These are phyloP conservation scores for Lepilemur ruficaudatus DNA, from an alignment of 2,797 vertebrate genomes.

Conservation along the genomic window DNA sequence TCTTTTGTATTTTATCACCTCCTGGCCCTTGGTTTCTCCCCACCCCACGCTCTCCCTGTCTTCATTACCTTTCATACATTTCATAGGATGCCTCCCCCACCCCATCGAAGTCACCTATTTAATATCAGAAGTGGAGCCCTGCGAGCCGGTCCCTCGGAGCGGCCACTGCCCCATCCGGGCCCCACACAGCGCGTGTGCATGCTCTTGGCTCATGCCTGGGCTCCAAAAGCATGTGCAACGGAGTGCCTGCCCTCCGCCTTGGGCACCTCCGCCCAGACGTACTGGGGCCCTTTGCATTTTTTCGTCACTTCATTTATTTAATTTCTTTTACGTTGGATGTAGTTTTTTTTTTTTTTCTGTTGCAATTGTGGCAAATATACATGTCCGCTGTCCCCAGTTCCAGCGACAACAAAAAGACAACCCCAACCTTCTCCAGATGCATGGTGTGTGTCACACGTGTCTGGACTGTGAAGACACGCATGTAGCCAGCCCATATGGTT, in stretches of 20 bases:
- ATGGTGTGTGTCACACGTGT: slow-evolving; percentile 91
- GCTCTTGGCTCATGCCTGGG: slow-evolving; percentile 89
- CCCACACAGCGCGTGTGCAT: slow-evolving; percentile 91
- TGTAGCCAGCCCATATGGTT: slow-evolving; percentile 89
- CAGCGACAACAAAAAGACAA: slow-evolving; percentile 87
- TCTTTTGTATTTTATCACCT: slow-evolving; percentile 94
- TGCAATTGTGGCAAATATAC: slow-evolving; percentile 85
- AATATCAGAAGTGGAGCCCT: slow-evolving; percentile 49
- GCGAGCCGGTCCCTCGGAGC: slow-evolving; percentile 64
- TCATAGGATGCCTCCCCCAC: slow-evolving; percentile 80
- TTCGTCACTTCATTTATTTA: slow-evolving; percentile 68
- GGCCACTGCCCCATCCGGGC: slow-evolving; percentile 74
- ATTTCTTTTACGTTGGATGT: slow-evolving; percentile 79
- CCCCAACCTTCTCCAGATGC: slow-evolving; percentile 87
- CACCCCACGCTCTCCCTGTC: slow-evolving; percentile 75
- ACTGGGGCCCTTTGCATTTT: slow-evolving; percentile 84
- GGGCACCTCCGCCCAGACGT: slow-evolving; percentile 78
- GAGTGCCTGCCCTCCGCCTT: slow-evolving; percentile 84
- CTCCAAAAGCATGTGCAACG: slow-evolving; percentile 87
- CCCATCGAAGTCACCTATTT: slow-evolving; percentile 76
- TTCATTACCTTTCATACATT: slow-evolving; percentile 83
- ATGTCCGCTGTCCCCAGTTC: slow-evolving; percentile 84
- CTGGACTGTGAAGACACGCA: slow-evolving; percentile 95
- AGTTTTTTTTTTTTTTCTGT: slow-evolving; percentile 82
- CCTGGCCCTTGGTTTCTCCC: slow-evolving; percentile 84